Conservation (phyloP, 2,113 vertebrate genomes). For the Cheirogaleus medius region DNA sequence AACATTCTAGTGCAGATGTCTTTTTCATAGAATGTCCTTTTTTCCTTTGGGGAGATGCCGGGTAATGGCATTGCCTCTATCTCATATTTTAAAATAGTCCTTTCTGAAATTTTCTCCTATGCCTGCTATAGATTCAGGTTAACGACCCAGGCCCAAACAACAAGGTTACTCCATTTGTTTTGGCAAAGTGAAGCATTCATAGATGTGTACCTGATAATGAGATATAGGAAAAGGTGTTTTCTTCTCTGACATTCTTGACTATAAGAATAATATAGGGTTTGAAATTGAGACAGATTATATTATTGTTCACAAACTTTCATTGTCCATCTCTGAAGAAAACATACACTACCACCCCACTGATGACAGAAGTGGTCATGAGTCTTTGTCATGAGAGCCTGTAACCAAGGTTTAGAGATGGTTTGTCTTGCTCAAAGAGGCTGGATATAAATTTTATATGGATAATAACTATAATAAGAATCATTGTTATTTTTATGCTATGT, state of each 20-base stretch:
- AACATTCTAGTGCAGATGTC: too few species aligned
- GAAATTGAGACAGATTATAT: background rate
- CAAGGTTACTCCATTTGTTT: fast-evolving
- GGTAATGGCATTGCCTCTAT: too few species aligned
- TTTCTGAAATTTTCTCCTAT: background rate
- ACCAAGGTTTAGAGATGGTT: background rate
- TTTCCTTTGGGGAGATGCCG: too few species aligned
- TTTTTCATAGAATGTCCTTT: too few species aligned
- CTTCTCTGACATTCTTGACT: background rate
- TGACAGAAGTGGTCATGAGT: background rate
- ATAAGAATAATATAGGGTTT: background rate
- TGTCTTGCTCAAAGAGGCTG: background rate
- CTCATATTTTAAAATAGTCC: background rate
- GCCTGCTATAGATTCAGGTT: background rate
- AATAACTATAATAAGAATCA: background rate
- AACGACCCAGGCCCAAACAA: too few species aligned
- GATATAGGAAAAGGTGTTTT: background rate
- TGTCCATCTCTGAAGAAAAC: background rate
- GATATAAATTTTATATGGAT: background rate
- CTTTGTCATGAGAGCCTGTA: background rate
- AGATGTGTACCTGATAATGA: background rate
- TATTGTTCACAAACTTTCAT: background rate
- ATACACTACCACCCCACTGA: background rate
- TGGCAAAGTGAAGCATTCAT: background rate
- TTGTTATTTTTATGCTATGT: background rate